These are phyloP conservation scores for Propithecus coquereli DNA, from an alignment of 2,113 vertebrate genomes.

Conservation along the genomic window DNA sequence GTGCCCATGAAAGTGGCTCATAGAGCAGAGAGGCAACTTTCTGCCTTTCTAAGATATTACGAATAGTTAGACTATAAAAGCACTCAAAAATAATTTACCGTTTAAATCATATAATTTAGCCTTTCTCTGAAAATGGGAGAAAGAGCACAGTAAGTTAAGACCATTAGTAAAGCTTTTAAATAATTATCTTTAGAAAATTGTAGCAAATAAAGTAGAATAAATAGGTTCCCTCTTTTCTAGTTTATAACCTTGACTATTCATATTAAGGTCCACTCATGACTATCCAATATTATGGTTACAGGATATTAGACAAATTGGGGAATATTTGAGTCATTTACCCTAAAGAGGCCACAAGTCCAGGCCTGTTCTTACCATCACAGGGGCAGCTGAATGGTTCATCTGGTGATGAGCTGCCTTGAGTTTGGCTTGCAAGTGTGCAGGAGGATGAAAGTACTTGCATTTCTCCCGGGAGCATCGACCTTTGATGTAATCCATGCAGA, in stretches of 20 bases:
- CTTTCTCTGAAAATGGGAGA: neutral
- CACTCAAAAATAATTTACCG: constrained; percentile 32
- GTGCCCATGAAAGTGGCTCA: neutral
- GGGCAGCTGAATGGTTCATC: constrained; percentile 91
- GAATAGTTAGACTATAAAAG: constrained; percentile 30
- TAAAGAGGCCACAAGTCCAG: neutral
- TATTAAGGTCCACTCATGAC: neutral
- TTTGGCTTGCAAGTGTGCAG: constrained; percentile 97
- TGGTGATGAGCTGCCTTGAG: constrained; percentile 98
- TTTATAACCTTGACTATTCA: neutral
- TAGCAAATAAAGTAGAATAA: constrained; percentile 11
- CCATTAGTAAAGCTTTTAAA: constrained; percentile 53
- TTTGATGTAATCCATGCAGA: constrained; percentile 99
- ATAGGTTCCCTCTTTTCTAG: neutral
- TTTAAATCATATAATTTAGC: constrained; percentile 15
- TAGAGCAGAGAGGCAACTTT: neutral
- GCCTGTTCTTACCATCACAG: constrained; percentile 88
- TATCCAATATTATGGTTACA: neutral
- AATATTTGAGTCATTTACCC: neutral
- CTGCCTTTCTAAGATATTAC: neutral
- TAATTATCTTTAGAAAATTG: constrained; percentile 37
- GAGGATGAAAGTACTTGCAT: constrained; percentile 99
- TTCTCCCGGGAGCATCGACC: constrained; percentile 97
- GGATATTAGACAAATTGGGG: neutral
- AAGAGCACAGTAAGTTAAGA: constrained; percentile 23